Conservation (phyloP, 2,888 invertebrate genomes). For the Bugulina stolonifera region DNA sequence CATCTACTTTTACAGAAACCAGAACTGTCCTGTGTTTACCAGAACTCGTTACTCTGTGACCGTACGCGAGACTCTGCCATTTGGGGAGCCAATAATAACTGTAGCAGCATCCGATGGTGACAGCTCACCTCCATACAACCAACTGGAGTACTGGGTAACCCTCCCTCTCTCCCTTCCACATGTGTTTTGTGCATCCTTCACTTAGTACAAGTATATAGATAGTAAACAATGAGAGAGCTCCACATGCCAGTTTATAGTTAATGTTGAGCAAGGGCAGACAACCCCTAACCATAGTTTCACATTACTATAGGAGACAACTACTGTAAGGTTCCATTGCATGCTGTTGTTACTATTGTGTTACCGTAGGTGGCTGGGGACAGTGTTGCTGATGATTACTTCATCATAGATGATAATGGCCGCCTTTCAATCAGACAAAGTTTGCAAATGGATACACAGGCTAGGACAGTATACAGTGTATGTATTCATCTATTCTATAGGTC, state of each 20-base stretch:
- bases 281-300: no score
- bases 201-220: no score
- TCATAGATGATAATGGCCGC: background rate
- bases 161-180: no score
- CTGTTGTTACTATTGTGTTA: background rate
- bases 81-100: background rate
- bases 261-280: no score
- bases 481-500: no score
- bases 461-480: conserved; percentile 7
- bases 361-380: background rate
- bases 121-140: background rate
- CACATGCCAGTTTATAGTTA: no score
- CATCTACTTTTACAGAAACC: conserved; percentile 8
- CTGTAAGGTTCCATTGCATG: no score
- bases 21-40: conserved; percentile 11
- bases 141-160: background rate
- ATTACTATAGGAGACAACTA: no score
- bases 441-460: background rate
- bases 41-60: background rate
- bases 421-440: background rate
- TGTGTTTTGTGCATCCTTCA: no score
- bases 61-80: background rate
- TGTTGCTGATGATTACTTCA: conserved; percentile 11
- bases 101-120: background rate
- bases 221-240: no score